These are phyloP conservation scores for Passer domesticus DNA, from an alignment of 2,113 vertebrate species.

Conservation along the genomic window DNA sequence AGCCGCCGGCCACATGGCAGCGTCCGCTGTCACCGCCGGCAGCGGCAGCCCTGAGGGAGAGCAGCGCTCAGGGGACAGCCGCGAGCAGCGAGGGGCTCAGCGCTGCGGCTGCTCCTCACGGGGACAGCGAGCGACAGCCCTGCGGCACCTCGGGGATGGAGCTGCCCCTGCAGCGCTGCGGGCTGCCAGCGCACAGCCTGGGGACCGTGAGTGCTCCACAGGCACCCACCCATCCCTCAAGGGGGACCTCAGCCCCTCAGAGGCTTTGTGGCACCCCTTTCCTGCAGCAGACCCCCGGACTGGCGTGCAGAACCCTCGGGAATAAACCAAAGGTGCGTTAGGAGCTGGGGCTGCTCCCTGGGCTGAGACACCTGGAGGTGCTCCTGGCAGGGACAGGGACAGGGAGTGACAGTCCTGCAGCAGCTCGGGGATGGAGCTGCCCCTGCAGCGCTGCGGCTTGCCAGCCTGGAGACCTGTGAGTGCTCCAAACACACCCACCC, in stretches of 20 bases:
- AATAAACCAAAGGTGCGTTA: too few relatives aligned
- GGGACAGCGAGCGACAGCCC: neutral
- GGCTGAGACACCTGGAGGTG: too few relatives aligned
- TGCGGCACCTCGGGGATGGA: too few relatives aligned
- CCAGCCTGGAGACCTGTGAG: neutral
- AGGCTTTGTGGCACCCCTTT: too few relatives aligned
- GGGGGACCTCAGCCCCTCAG: too few relatives aligned
- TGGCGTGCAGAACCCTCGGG: neutral
- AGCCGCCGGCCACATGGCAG: conserved; percentile 55
- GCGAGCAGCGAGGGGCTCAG: conserved; percentile 40
- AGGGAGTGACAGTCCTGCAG: neutral
- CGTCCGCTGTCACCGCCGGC: conserved; percentile 44
- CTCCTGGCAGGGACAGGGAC: neutral
- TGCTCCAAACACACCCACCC: neutral
- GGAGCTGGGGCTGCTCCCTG: too few relatives aligned
- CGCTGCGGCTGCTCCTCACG: conserved; percentile 55
- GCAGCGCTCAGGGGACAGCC: conserved; percentile 63
- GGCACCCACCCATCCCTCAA: neutral
- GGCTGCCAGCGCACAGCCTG: neutral
- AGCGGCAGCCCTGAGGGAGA: conserved; percentile 54
- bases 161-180: too few relatives aligned
- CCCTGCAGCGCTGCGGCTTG: too few relatives aligned
- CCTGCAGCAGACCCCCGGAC: too few relatives aligned
- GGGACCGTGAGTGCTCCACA: too few relatives aligned
- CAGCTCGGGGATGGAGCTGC: neutral